These are phyloP conservation scores for Drosophila testacea DNA, from an alignment of 2,888 invertebrate genomes.

Conservation along the genomic window DNA sequence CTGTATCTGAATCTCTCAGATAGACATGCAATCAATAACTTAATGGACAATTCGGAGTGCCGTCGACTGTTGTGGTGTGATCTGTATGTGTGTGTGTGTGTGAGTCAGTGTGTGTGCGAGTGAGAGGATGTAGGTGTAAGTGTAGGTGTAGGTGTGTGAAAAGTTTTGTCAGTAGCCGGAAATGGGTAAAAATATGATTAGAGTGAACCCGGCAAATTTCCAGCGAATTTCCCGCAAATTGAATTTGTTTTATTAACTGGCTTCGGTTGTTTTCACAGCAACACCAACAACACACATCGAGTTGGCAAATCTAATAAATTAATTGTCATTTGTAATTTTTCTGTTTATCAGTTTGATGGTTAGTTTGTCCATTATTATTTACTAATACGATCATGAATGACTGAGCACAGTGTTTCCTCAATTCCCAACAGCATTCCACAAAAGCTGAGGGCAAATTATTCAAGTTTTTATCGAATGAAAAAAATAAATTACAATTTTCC, in stretches of 20 bases:
- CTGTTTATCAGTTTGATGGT: conserved; percentile 8
- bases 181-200: conserved; percentile 56
- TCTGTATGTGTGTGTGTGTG: conserved; percentile 12
- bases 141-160: conserved; percentile 65
- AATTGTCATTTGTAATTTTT: conserved; percentile 50
- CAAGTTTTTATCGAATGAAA: background rate
- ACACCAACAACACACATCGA: background rate
- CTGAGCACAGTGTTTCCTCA: background rate
- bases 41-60: conserved; percentile 54
- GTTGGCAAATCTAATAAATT: conserved; percentile 35
- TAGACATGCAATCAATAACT: conserved; percentile 68
- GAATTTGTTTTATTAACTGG: conserved; percentile 54
- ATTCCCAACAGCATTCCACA: background rate
- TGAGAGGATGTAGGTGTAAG: background rate
- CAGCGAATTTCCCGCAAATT: conserved; percentile 53
- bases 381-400: background rate
- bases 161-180: conserved; percentile 70
- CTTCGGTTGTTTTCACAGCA: conserved; percentile 32
- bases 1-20: conserved; percentile 27
- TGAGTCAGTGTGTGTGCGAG: background rate
- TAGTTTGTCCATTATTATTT: conserved; percentile 6
- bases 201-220: conserved; percentile 33
- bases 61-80: background rate
- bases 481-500: background rate
- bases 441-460: background rate